A percentile compares a stretch with the other conserved stretches of the same genome.
These are phyloP conservation scores for Idaea dimidiata DNA, from an alignment of 2,888 invertebrate species.

Conservation along the genomic window DNA sequence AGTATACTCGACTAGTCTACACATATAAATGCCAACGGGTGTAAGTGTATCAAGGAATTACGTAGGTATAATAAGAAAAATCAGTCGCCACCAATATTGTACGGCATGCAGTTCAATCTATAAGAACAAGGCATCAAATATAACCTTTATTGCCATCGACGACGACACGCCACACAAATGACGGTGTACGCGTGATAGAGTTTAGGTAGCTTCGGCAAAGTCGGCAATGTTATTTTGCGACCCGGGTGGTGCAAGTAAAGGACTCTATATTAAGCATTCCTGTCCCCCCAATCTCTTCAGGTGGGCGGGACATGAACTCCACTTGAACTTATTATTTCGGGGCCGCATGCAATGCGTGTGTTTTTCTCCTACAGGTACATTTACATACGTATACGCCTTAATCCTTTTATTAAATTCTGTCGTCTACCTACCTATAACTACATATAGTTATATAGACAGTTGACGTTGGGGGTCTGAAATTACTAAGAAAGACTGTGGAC, in stretches of 20 bases:
- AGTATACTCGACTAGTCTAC: too few species aligned
- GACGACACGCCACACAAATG: constrained; percentile 39
- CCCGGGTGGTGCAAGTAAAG: constrained; percentile 73
- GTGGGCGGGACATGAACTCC: constrained; percentile 69
- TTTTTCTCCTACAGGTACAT: constrained; percentile 65
- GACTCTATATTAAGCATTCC: constrained; percentile 80
- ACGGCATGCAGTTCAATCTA: constrained; percentile 25
- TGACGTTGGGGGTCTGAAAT: constrained; percentile 4
- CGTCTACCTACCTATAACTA: constrained; percentile 30
- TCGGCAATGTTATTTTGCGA: constrained; percentile 72
- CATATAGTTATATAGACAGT: constrained; percentile 37
- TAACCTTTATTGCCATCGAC: constrained; percentile 33
- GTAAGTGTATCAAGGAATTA: background rate
- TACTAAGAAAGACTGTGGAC: background rate
- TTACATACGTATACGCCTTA: constrained; percentile 59
- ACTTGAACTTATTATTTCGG: constrained; percentile 76
- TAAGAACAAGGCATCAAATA: constrained; percentile 33
- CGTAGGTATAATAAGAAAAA: constrained; percentile 12
- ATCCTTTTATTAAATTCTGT: constrained; percentile 71
- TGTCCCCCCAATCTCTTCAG: constrained; percentile 73
- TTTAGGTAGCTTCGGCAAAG: constrained; percentile 52
- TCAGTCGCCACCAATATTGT: constrained; percentile 28
- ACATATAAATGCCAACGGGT: background rate
- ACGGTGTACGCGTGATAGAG: constrained; percentile 37
- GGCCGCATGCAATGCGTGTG: constrained; percentile 65